Evolutionary conservation across 2,797 vertebrate species (phyloP).

Genomic region (Hyperoplus lanceolatus): DNA sequence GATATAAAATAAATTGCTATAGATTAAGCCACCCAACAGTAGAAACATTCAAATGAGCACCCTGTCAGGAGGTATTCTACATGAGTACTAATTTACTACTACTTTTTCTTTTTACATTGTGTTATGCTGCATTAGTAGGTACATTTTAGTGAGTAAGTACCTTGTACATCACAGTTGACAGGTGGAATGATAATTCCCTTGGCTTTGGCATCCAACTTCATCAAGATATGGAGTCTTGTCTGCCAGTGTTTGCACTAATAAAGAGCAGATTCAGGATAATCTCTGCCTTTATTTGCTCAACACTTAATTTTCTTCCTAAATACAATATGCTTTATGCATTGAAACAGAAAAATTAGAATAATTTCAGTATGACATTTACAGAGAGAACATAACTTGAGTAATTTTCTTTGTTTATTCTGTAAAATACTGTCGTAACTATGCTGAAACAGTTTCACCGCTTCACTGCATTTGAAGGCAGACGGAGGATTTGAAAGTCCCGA

Average conservation of each 20-base stretch:
- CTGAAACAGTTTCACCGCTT: conserved; percentile 31
- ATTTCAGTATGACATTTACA: conserved; percentile 1
- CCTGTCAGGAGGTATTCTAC: neutral
- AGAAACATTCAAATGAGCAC: neutral
- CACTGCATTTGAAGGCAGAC: conserved; percentile 21
- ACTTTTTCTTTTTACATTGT: neutral
- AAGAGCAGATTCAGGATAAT: neutral
- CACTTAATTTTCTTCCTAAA: neutral
- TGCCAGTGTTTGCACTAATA: neutral
- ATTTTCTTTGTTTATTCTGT: conserved; percentile 32
- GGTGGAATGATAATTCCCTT: neutral
- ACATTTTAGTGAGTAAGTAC: neutral
- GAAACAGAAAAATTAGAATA: conserved; percentile 4
- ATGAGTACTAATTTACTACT: neutral
- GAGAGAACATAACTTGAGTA: conserved; percentile 5
- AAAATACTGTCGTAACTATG: conserved; percentile 33
- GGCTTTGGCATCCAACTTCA: neutral
- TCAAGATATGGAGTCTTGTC: neutral
- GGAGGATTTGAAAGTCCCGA: conserved; percentile 5
- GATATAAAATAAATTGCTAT: neutral
- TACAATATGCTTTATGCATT: neutral
- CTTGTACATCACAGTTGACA: neutral
- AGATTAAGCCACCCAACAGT: neutral
- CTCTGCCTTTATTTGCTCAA: neutral
- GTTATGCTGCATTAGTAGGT: neutral